phyloP scores from a whole-genome alignment of 2,888 invertebrate genomes.

The Cryptocephalus primarius region DNA sequence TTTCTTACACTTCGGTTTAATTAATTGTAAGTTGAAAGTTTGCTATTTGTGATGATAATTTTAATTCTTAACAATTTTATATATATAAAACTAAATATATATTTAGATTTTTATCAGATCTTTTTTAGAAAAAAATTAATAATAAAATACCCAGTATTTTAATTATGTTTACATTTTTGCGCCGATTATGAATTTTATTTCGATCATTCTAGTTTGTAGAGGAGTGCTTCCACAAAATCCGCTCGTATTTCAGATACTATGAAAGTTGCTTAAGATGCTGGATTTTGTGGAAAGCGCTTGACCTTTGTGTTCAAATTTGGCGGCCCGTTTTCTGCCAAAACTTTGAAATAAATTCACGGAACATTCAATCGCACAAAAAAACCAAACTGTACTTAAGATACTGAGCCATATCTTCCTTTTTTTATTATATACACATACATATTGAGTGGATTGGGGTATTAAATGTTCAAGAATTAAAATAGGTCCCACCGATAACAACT shows the following conservation, averaged over 20 bases:
- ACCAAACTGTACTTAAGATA: not conserved
- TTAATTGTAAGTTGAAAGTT: constrained; percentile 15
- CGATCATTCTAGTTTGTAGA: too few relatives aligned
- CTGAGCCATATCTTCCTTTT: too few relatives aligned
- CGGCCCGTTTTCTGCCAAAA: constrained; percentile 20
- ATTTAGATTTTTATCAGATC: constrained; percentile 26
- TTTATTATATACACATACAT: too few relatives aligned
- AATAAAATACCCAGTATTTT: constrained; percentile 34
- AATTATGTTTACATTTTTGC: constrained; percentile 14
- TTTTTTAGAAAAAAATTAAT: constrained; percentile 18
- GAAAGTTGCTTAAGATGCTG: constrained; percentile 4
- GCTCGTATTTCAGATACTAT: not conserved
- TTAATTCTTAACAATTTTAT: constrained; percentile 30
- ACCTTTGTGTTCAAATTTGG: constrained; percentile 28
- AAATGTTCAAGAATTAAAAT: too few relatives aligned
- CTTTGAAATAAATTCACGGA: constrained; percentile 6
- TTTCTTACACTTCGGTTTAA: too few relatives aligned
- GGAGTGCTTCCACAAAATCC: constrained; percentile 16
- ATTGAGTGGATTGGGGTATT: too few relatives aligned
- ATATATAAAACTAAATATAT: constrained; percentile 23
- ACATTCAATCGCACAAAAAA: constrained; percentile 6
- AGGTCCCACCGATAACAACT: too few relatives aligned
- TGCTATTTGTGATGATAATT: constrained; percentile 33
- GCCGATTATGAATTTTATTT: too few relatives aligned
- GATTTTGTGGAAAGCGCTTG: constrained; percentile 16